Evolutionary conservation across 2,113 vertebrate genomes (phyloP).

Genomic region (Bujurquina vittata): DNA sequence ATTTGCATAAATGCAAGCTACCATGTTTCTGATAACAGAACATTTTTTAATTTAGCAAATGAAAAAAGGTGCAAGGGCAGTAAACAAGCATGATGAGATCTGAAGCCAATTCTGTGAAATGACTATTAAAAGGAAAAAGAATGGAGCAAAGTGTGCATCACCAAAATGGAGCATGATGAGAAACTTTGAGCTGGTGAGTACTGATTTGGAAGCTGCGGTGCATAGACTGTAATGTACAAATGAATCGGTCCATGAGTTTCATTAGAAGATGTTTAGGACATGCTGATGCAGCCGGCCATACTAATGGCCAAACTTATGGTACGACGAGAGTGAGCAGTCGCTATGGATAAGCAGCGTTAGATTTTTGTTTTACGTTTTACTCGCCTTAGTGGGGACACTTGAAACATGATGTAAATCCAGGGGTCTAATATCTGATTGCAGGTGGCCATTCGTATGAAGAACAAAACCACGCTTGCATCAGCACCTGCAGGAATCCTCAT

Average conservation of each 20-base stretch:
- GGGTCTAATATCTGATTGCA: conserved; percentile 96
- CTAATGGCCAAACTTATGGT: neutral
- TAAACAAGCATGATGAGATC: conserved; percentile 4
- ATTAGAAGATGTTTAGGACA: neutral
- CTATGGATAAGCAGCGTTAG: neutral
- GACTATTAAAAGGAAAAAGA: neutral
- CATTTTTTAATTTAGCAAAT: conserved; percentile 19
- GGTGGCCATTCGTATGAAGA: conserved; percentile 87
- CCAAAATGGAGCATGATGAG: neutral
- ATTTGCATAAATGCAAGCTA: neutral
- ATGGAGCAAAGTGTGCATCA: conserved; percentile 16
- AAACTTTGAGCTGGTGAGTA: conserved; percentile 2
- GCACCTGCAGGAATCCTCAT: conserved; percentile 59
- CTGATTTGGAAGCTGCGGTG: conserved; percentile 11
- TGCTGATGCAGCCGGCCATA: neutral
- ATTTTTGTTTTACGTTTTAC: conserved; percentile 47
- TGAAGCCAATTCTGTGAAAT: conserved; percentile 3
- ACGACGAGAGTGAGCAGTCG: conserved; percentile 5
- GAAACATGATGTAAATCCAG: conserved; percentile 94
- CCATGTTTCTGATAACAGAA: neutral
- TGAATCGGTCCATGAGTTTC: neutral
- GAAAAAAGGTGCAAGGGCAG: neutral
- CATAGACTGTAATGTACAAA: neutral
- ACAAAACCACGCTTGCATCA: conserved; percentile 73
- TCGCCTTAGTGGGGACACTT: conserved; percentile 77